Evolutionary conservation across 2,797 vertebrate species (phyloP).

Genomic region (Pachyuromys duprasi): DNA sequence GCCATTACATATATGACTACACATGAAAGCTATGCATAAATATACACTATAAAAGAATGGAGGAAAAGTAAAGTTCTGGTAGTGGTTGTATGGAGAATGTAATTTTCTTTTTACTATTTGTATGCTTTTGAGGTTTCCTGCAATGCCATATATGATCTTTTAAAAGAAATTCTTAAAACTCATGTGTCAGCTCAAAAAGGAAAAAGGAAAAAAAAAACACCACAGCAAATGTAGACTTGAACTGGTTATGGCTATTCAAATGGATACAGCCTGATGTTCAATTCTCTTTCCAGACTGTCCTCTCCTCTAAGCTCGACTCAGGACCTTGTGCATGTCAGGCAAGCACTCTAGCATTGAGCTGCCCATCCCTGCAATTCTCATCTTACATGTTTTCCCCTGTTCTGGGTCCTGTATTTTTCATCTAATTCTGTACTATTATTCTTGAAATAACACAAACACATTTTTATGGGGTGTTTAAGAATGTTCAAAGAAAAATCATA

Average conservation of each 20-base stretch:
- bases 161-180: slow-evolving; percentile 27
- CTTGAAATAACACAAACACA: background rate
- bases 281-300: background rate
- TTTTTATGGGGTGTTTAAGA: background rate
- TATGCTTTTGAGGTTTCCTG: slow-evolving; percentile 10
- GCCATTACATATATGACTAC: background rate
- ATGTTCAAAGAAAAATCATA: slow-evolving; percentile 8
- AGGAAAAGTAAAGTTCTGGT: background rate
- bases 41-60: background rate
- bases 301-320: background rate
- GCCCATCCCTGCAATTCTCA: background rate
- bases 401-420: background rate
- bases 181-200: background rate
- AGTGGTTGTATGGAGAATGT: background rate
- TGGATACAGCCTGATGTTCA: background rate
- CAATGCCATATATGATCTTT: background rate
- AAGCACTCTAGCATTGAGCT: background rate
- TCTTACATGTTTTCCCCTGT: background rate
- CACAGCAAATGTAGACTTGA: background rate
- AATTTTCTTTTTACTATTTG: background rate
- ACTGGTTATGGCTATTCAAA: background rate
- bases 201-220: background rate
- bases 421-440: background rate
- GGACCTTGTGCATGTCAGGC: too few species aligned
- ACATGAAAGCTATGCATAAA: background rate